A percentile compares a stretch with the other conserved stretches of the same genome.
These are phyloP conservation scores for Alloscopus bannaensis DNA, from an alignment of 2,888 invertebrate species.

Conservation along the genomic window DNA sequence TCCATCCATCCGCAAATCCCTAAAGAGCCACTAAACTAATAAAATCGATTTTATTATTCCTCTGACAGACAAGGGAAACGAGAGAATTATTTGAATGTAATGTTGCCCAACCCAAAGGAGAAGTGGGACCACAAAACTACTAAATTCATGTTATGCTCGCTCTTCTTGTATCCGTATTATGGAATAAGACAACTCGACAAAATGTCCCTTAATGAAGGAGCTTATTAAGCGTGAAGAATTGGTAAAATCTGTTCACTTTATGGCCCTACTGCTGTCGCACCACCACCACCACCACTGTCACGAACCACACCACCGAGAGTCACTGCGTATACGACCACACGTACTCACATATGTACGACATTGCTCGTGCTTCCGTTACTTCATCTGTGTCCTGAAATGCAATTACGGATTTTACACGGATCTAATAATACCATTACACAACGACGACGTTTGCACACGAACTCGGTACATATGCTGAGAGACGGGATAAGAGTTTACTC, in stretches of 20 bases:
- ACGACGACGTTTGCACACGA: no score
- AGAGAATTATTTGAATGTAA: slow-evolving; percentile 62
- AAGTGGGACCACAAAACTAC: neutral
- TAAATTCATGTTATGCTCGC: no score
- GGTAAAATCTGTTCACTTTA: slow-evolving; percentile 65
- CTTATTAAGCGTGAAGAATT: slow-evolving; percentile 69
- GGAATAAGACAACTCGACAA: neutral
- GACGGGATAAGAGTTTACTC: neutral
- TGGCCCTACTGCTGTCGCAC: slow-evolving; percentile 3
- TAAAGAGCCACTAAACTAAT: slow-evolving; percentile 70
- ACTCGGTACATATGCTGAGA: no score
- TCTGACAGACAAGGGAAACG: slow-evolving; percentile 40
- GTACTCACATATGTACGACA: neutral
- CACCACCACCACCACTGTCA: slow-evolving; percentile 5
- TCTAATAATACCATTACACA: slow-evolving; percentile 28
- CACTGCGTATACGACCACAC: neutral
- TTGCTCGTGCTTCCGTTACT: neutral
- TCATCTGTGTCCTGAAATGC: slow-evolving; percentile 16
- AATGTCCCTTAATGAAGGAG: slow-evolving; percentile 67
- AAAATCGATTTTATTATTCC: slow-evolving; percentile 71
- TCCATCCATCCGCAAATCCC: slow-evolving; percentile 65
- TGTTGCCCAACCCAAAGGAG: slow-evolving; percentile 19
- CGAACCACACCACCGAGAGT: neutral
- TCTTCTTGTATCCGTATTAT: neutral
- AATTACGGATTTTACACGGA: slow-evolving; percentile 50